Percentiles rank a stretch among this genome's conserved stretches.
Conservation (phyloP, 2,888 invertebrate genomes). For the Bombylius major region DNA sequence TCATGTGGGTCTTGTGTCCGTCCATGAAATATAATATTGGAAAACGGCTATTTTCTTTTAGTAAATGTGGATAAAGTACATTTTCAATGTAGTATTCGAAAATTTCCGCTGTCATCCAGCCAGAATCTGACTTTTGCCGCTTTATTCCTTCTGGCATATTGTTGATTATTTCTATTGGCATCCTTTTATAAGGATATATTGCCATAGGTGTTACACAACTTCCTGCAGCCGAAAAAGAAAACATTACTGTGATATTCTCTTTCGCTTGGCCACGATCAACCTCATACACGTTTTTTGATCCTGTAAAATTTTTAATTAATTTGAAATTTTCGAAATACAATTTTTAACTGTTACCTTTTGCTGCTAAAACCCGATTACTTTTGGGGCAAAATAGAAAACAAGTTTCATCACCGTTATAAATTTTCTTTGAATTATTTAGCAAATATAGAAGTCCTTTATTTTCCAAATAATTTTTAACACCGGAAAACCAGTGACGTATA, state of each 20-base stretch:
- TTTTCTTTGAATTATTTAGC: background rate
- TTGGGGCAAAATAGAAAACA: constrained; percentile 17
- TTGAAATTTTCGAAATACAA: background rate
- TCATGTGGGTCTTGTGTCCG: background rate
- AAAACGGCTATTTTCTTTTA: background rate
- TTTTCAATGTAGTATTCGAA: background rate
- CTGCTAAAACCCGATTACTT: constrained; percentile 17
- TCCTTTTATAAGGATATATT: background rate
- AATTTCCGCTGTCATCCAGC: background rate
- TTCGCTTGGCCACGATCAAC: background rate
- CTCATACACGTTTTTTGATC: background rate
- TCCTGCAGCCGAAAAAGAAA: background rate
- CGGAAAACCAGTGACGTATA: constrained; percentile 7
- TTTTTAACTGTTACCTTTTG: constrained; percentile 6
- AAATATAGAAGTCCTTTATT: background rate
- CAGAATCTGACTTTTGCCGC: background rate
- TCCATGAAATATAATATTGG: background rate
- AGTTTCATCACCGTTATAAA: background rate
- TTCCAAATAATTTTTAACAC: background rate
- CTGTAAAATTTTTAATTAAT: background rate
- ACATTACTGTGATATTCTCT: constrained; percentile 1
- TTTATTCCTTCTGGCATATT: background rate
- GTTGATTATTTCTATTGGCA: background rate
- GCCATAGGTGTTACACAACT: background rate
- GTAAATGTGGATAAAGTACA: background rate